Conservation (phyloP, 2,888 invertebrate species). For the Drosophila emarginata region DNA sequence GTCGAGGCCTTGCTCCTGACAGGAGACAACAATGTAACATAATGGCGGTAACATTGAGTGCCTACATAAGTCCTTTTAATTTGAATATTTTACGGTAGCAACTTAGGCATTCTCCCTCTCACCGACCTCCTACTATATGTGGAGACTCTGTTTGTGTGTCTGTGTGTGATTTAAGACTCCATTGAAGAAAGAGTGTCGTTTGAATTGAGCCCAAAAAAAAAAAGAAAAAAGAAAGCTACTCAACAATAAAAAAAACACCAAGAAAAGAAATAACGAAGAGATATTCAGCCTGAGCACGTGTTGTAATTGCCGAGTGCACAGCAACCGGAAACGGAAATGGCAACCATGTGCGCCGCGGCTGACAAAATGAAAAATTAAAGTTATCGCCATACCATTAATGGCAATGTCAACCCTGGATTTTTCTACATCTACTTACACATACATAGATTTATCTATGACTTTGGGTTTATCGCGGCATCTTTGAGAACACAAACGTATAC, state of each 20-base stretch:
- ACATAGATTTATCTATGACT: conserved; percentile 2
- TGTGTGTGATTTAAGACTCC: conserved; percentile 42
- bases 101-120: conserved; percentile 30
- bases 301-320: conserved; percentile 66
- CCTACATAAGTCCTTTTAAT: conserved; percentile 79
- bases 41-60: conserved; percentile 76
- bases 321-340: conserved; percentile 64
- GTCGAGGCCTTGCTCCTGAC: conserved; percentile 34
- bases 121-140: background rate
- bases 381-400: conserved; percentile 63
- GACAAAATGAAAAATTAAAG: conserved; percentile 64
- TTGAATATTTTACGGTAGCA: conserved; percentile 76
- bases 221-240: conserved; percentile 27
- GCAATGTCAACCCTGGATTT: conserved; percentile 28
- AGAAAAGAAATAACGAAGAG: conserved; percentile 33
- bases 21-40: conserved; percentile 68
- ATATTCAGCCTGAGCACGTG: conserved; percentile 58
- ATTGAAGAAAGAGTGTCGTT: conserved; percentile 39
- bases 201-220: conserved; percentile 48
- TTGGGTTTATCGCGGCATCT: conserved; percentile 42
- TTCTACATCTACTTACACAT: conserved; percentile 8
- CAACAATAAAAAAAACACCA: conserved; percentile 13
- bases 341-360: conserved; percentile 38
- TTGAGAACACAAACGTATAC: conserved; percentile 22
- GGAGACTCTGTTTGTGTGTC: conserved; percentile 25